A percentile compares a stretch with the other conserved stretches of the same genome.
phyloP scores from a whole-genome alignment of 2,888 invertebrate species.

The Orchesella flavescens region DNA sequence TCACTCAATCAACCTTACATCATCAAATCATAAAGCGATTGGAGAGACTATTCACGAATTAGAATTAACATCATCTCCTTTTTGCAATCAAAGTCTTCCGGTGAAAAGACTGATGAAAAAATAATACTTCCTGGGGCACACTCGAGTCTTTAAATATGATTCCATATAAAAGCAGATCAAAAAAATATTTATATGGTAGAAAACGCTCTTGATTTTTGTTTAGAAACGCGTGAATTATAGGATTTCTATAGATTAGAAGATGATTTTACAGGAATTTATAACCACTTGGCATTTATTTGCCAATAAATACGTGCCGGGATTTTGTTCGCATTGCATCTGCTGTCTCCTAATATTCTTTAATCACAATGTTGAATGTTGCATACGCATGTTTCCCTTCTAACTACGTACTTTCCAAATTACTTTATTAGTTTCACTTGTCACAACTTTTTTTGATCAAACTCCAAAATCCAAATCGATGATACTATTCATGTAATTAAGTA shows the following conservation, averaged over 20 bases:
- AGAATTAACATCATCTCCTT: too few relatives aligned
- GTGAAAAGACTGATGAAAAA: slow-evolving; percentile 17
- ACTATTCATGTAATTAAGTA: neutral
- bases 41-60: too few relatives aligned
- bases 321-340: neutral
- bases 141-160: too few relatives aligned
- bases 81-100: neutral
- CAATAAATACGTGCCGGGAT: too few relatives aligned
- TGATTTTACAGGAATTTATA: neutral
- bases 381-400: neutral
- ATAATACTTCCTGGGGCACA: neutral
- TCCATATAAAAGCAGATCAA: too few relatives aligned
- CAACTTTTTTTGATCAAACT: slow-evolving; percentile 26
- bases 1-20: too few relatives aligned
- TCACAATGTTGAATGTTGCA: neutral
- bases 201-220: too few relatives aligned
- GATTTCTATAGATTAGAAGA: neutral
- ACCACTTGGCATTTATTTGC: too few relatives aligned
- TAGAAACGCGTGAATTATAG: too few relatives aligned
- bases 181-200: too few relatives aligned
- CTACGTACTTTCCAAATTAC: slow-evolving; percentile 6
- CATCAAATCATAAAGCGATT: too few relatives aligned
- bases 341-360: neutral
- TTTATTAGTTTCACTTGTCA: slow-evolving; percentile 22
- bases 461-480: neutral